Conservation (phyloP, 2,113 vertebrate species). For the Chaetodon trifascialis region DNA sequence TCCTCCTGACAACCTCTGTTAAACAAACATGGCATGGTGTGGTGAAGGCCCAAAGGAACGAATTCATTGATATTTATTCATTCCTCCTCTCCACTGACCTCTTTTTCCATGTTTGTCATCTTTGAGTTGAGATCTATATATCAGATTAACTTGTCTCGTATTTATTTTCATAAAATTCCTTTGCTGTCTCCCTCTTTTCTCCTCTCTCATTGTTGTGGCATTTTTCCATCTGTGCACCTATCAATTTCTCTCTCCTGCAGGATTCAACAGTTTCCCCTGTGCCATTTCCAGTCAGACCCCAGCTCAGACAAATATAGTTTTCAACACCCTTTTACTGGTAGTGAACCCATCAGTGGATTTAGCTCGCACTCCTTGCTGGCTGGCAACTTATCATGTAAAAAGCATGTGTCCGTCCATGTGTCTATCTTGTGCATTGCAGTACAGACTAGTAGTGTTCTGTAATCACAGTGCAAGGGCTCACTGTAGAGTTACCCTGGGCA, state of each 20-base stretch:
- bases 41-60: constrained; percentile 53
- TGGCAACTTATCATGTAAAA: constrained; percentile 43
- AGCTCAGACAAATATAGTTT: constrained; percentile 80
- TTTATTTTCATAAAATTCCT: constrained; percentile 36
- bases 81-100: constrained; percentile 46
- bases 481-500: constrained; percentile 23
- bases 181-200: neutral
- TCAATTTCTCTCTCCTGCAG: constrained; percentile 79
- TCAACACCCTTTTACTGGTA: constrained; percentile 83
- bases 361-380: constrained; percentile 60
- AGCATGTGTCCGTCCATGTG: neutral
- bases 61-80: constrained; percentile 79
- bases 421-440: constrained; percentile 28
- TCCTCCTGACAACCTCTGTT: constrained; percentile 78
- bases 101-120: constrained; percentile 50
- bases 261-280: constrained; percentile 79
- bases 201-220: constrained; percentile 67
- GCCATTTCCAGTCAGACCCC: constrained; percentile 82
- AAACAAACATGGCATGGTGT: constrained; percentile 75
- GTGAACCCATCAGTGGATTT: constrained; percentile 78
- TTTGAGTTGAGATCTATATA: constrained; percentile 59
- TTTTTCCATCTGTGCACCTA: constrained; percentile 80
- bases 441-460: constrained; percentile 40
- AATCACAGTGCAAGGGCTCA: too few relatives aligned
- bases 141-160: constrained; percentile 49